These are phyloP conservation scores for Gadus macrocephalus DNA, from an alignment of 2,113 vertebrate species.

Conservation along the genomic window DNA sequence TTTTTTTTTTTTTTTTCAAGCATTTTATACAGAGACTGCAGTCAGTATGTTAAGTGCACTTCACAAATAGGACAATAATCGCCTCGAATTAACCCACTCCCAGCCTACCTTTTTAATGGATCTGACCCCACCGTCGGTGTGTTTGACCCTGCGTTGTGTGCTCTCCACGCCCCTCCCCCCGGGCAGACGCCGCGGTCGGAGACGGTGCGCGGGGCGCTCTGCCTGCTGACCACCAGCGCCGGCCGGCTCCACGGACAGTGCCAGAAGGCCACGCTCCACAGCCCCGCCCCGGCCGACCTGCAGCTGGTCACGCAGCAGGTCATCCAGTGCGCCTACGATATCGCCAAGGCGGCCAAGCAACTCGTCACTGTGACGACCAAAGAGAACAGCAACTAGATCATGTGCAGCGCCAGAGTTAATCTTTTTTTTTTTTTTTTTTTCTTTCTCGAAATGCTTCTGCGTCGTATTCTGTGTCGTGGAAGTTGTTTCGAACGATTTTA, in stretches of 20 bases:
- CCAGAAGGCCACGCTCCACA: slow-evolving; percentile 80
- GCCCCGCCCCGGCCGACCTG: slow-evolving; percentile 74
- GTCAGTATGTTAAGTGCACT: too few species aligned
- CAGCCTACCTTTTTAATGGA: too few species aligned
- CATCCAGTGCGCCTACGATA: slow-evolving; percentile 99
- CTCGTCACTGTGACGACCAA: slow-evolving; percentile 99
- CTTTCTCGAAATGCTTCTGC: slow-evolving; percentile 5
- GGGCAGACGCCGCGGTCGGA: slow-evolving; percentile 88
- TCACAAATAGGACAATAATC: too few species aligned
- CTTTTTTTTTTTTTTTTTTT: slow-evolving; percentile 11
- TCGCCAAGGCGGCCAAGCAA: slow-evolving; percentile 98
- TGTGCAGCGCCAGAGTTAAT: not conserved
- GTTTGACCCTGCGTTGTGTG: too few species aligned
- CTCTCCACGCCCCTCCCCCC: too few species aligned
- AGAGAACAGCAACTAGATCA: slow-evolving; percentile 90
- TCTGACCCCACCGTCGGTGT: too few species aligned
- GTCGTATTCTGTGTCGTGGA: slow-evolving; percentile 5
- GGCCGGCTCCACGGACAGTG: slow-evolving; percentile 91
- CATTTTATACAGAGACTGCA: too few species aligned
- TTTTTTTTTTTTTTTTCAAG: too few species aligned
- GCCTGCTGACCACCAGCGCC: slow-evolving; percentile 91
- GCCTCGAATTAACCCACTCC: too few species aligned
- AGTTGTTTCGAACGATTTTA: slow-evolving; percentile 26
- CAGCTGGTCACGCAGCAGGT: slow-evolving; percentile 98
- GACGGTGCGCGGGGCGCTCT: slow-evolving; percentile 85